These are phyloP conservation scores for Zapus hudsonius DNA, from an alignment of 2,113 vertebrate species.

Conservation along the genomic window DNA sequence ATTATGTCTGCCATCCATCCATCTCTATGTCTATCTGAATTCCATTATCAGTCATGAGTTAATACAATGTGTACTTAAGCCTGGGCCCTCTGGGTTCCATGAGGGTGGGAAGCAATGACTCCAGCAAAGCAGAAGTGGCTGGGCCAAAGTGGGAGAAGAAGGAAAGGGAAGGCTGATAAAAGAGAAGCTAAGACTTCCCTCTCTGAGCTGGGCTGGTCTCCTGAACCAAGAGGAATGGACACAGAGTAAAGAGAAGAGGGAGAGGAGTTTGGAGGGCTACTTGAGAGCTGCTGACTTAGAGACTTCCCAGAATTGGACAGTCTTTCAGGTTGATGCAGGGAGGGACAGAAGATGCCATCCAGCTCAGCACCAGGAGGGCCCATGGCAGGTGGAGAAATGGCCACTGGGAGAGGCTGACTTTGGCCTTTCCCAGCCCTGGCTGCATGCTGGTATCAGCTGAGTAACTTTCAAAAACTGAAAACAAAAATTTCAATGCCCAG, in stretches of 20 bases:
- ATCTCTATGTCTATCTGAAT: constrained; percentile 63
- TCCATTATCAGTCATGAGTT: constrained; percentile 69
- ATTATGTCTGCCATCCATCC: constrained; percentile 74
- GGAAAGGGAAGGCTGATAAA: not conserved
- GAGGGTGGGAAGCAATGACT: not conserved
- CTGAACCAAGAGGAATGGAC: not conserved
- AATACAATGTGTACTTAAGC: constrained; percentile 65
- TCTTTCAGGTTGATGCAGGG: not conserved
- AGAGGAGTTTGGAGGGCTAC: not conserved
- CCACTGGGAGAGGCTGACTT: not conserved
- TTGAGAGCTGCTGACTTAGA: not conserved
- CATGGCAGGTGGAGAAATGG: not conserved
- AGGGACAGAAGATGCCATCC: no score
- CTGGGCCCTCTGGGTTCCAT: not conserved
- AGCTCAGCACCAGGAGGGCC: no score
- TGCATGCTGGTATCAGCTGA: not conserved
- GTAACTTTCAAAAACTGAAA: not conserved
- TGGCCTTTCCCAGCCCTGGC: not conserved
- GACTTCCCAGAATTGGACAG: not conserved
- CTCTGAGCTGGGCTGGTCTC: not conserved
- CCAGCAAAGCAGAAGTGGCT: not conserved
- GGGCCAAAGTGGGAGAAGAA: constrained; percentile 1
- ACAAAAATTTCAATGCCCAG: no score
- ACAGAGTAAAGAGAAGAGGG: not conserved
- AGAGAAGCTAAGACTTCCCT: not conserved